Evolutionary conservation across 2,113 vertebrate species (phyloP), one percentile per base, ranked within the genome.

Genomic region (Vidua chalybeata): DNA sequence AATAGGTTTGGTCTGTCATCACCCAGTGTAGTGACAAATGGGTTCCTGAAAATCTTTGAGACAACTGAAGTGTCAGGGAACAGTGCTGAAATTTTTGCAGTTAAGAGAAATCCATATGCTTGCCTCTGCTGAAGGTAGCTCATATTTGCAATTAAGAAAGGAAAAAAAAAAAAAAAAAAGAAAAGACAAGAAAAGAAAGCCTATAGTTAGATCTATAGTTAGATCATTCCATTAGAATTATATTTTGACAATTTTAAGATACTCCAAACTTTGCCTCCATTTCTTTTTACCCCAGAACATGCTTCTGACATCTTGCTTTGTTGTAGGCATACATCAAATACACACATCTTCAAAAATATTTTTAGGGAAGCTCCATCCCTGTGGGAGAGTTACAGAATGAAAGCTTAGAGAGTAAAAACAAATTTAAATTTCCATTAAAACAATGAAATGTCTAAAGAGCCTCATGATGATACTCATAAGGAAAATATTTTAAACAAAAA

Each of bases 1-100:
- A 92, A 90, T 83, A 87, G 43, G 33, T 94, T 94, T 92, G 35
- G 15, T 62, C 76, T 96, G 89, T 96, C 52, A 64, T 90, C 94
- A 95, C 58, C 77, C 81, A 67, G 35, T 82, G 41, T 67, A 35
- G 87, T 94, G 61, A 95, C 68, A 96, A 97, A 95, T 33, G 82
- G 23, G 26, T 46, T 92, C 80, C n/a, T 89, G 86, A 72, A 95
- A 94, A 86, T 92, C 58, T 94, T 31, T 49, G 64, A 96, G n/a
- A 79, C 39, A 85, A 54, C 61, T 46, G 54, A 46, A 89, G 23
- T 84, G 59, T 31, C 33, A 73, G 87, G 73, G 45, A 81, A 13
- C 24, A 96, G 64, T 49, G 49, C 9, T 59, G 30, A 94, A 55
- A 74, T 68, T 90, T 96, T 81, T 41, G 43, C 35, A 71, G 64